Conservation (phyloP, 2,888 invertebrate genomes). For the Hydroisotoma schaefferi region DNA sequence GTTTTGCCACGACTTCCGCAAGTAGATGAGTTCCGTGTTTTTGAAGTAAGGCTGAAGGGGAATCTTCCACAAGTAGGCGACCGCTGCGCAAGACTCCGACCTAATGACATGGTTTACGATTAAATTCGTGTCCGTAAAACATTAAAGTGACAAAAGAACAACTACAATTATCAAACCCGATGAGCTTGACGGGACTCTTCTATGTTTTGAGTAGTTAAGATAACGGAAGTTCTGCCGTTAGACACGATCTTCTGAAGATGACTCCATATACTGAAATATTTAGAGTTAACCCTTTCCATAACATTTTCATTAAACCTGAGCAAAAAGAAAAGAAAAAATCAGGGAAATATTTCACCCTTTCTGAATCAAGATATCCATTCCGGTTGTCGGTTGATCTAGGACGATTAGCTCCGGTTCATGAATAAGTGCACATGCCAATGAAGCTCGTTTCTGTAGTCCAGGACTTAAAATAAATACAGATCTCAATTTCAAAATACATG, state of each 20-base stretch:
- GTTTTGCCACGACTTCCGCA: constrained; percentile 27
- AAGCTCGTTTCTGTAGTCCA: constrained; percentile 26
- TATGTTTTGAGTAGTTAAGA: constrained; percentile 22
- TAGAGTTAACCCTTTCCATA: neutral
- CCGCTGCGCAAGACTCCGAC: constrained; percentile 27
- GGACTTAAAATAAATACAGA: constrained; percentile 11
- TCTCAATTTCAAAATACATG: too few relatives aligned
- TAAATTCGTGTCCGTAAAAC: neutral
- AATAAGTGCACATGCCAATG: constrained; percentile 24
- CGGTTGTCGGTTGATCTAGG: constrained; percentile 20
- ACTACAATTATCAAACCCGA: too few relatives aligned
- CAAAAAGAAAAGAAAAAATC: neutral
- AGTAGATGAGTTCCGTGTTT: constrained; percentile 26
- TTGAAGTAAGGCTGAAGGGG: constrained; percentile 28
- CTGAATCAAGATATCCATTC: constrained; percentile 26
- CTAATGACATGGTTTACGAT: constrained; percentile 6
- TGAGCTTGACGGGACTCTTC: constrained; percentile 35
- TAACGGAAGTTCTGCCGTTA: constrained; percentile 32
- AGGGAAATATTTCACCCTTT: constrained; percentile 22
- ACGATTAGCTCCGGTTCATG: constrained; percentile 29
- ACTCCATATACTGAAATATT: constrained; percentile 20
- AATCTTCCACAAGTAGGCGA: constrained; percentile 30
- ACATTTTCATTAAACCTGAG: neutral
- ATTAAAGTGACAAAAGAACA: neutral
- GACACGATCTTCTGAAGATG: constrained; percentile 30